Base-by-base conservation (phyloP, 2,113 vertebrate genomes). In the Calonectris borealis region DNA sequence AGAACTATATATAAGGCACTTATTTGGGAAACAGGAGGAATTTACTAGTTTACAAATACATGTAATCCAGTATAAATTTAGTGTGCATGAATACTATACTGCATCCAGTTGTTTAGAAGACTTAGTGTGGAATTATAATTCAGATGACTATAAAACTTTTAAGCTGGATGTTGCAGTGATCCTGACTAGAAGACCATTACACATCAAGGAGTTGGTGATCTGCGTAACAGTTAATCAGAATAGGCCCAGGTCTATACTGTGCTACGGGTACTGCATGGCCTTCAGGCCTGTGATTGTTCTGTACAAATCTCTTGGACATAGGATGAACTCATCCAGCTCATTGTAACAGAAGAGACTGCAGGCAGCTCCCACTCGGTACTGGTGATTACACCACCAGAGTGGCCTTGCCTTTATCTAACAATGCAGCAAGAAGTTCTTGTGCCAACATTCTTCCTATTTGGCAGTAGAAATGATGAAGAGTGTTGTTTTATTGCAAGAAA, bases 231-330 rank as follows among this genome's bases (percentile, higher is more conserved):
- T 31, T 55, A n/a, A 81, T 25, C 42, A 58, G 36, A 51, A 42
- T 34, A 77, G 16, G 9, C 5, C 11, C 0, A 1, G 17, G 20
- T 44, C 14, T 75, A 12, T 42, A 14, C 25, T 31, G 19, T n/a
- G 15, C 44, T 24, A 11, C 27, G 32, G 22, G 22, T 34, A 42
- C 44, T 54, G 22, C 14, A 29, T 13, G 75, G 5, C 34, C 49
- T 49, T 62, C 49, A 79, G 34, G 12, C 18, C 48, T 1, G 1
- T 11, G 17, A 40, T 54, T 46, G 13, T n/a, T 21, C 13, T 31
- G 26, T 25, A 44, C 8, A 52, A 36, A 52, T n/a, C 16, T 26
- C 8, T 13, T 26, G 20, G 54, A 20, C 36, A 31, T 5, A 21
- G 36, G 13, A 36, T 16, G 13, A 86, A 69, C 26, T 60, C 36